A percentile compares a stretch with the other conserved stretches of the same genome.
Conservation (phyloP, 1,140 invertebrate genomes). For the Bombus balteatus region DNA sequence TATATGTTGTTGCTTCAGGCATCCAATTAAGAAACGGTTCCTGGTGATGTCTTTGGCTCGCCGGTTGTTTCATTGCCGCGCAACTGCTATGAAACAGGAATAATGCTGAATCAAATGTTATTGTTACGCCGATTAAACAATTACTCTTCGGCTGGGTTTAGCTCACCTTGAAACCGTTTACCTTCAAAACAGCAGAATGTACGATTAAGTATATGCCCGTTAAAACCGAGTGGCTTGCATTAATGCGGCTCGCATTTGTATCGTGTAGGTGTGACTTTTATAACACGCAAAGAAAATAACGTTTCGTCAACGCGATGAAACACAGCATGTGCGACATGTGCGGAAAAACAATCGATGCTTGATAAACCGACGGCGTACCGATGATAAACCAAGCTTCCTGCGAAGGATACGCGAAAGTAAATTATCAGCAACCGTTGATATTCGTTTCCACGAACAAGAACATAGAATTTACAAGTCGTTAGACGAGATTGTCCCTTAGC, state of each 20-base stretch:
- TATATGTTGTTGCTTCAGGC: background rate
- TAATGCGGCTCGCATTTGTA: background rate
- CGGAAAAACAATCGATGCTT: background rate
- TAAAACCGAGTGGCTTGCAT: constrained; percentile 10
- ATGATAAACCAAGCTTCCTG: background rate
- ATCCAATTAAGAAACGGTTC: background rate
- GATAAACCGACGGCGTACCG: background rate
- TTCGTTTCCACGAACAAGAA: background rate
- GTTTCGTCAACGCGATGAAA: constrained; percentile 10
- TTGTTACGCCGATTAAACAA: constrained; percentile 67
- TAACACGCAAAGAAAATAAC: background rate
- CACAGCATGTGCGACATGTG: background rate
- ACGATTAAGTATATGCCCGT: constrained; percentile 37
- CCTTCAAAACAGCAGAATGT: constrained; percentile 51
- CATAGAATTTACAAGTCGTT: background rate
- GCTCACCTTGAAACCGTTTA: constrained; percentile 66
- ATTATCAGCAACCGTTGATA: too few species aligned
- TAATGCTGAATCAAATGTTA: constrained; percentile 70
- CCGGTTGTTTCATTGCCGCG: background rate
- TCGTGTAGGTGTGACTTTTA: constrained; percentile 12
- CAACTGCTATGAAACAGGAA: constrained; percentile 28
- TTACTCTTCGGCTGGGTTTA: constrained; percentile 55
- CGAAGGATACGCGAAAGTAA: too few species aligned
- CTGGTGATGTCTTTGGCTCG: background rate
- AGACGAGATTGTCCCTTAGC: background rate